Evolutionary conservation across 2,888 invertebrate species (phyloP).

Genomic region (Homarus gammarus): DNA sequence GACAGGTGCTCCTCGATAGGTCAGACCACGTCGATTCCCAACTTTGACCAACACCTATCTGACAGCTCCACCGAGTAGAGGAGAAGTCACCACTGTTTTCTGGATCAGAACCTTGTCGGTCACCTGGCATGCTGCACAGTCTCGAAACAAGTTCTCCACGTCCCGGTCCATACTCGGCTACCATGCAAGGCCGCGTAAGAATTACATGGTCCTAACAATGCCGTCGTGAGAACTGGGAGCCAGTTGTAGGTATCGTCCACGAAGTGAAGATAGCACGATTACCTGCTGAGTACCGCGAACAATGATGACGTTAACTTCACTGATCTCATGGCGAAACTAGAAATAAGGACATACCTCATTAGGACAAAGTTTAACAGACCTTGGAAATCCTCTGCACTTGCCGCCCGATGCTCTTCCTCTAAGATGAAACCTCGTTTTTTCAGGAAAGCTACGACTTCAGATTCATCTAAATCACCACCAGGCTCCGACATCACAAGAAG

Average conservation of each 20-base stretch:
- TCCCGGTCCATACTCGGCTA: conserved; percentile 1
- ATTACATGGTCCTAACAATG: not conserved
- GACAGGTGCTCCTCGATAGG: not conserved
- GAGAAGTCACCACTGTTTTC: not conserved
- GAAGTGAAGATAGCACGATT: not conserved
- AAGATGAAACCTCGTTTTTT: no score
- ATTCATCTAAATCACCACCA: no score
- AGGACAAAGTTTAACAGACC: not conserved
- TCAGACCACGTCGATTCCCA: conserved; percentile 12
- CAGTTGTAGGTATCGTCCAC: not conserved
- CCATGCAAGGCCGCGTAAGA: not conserved
- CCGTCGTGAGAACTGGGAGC: conserved; percentile 8
- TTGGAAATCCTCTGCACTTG: not conserved
- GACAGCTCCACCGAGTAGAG: not conserved
- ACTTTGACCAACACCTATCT: not conserved
- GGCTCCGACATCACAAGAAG: no score
- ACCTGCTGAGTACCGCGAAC: not conserved
- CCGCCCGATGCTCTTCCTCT: no score
- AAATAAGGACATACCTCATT: not conserved
- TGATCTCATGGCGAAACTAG: conserved; percentile 21
- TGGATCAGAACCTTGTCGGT: not conserved
- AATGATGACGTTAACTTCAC: not conserved
- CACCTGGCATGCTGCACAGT: not conserved
- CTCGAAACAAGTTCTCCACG: not conserved
- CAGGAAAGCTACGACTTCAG: no score